Base-by-base conservation (phyloP, 2,797 vertebrate species). In the Cichlasoma orientale region DNA sequence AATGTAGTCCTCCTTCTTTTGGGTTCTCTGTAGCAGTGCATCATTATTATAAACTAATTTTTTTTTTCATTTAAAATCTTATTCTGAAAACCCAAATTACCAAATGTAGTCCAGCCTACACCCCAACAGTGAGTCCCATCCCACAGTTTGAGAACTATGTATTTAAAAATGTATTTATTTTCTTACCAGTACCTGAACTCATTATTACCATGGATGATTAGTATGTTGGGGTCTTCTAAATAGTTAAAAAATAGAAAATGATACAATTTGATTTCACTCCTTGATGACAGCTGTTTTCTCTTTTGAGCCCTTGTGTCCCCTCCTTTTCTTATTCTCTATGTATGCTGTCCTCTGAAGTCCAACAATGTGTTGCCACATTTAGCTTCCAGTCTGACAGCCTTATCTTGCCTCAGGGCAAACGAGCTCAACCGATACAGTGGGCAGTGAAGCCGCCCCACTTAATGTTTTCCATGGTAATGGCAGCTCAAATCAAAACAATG, bases 371-470 rank as follows among this genome's bases (percentile, higher is more conserved):
- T 56, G 72, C 86, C 84, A 80, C 79, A 71, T 90, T 92, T 73
- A 57, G 84, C 82, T 90, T 89, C 82, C 85, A 91, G 89, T 88
- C 83, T 90, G 86, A 90, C 90, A 88, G 85, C 82, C 85, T 91
- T 82, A 84, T 89, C 82, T 77, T 6, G 82, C 88, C 82, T 71
- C 73, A 2, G 87, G 91, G 79, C 79, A 82, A 83, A 89, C 81
- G 58, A 85, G 85, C 88, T 82, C 71, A 82, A 78, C 80, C 69
- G 78, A 91, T 88, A 81, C 82, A 68, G 84, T 79, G 90, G 88
- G 84, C 77, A 84, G 82, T 69, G 56, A 80, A 72, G 86, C 80
- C 80, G 90, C 77, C 85, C 89, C 82, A 87, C 83, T 91, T 89
- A 82, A 89, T 85, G 81, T 74, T 80, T 86, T 79, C 80, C 57